Evolutionary conservation across 2,888 invertebrate genomes (phyloP), one percentile per base, ranked within the genome.

Genomic region (Agelastica alni): DNA sequence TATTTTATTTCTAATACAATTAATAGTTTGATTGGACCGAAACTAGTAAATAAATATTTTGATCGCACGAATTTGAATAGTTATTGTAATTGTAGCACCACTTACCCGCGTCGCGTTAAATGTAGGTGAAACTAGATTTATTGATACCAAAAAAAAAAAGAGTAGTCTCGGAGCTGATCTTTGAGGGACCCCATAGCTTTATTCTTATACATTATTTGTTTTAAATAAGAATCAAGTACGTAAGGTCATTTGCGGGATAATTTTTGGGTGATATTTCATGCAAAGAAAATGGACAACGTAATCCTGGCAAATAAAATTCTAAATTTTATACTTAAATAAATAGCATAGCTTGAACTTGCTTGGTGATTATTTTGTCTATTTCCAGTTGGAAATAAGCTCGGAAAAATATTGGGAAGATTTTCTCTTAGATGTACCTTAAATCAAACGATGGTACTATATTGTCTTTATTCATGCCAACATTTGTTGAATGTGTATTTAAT

Each of bases 321-420:
- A 62, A 62, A 62, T 62, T 62, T 62, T 62, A 53, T 62, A 62
- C 62, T 57, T 54, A 59, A 58, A 59, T 60, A 58, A 62, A 59
- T 58, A 60, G 58, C 34, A 36, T 60, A 62, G 62, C 51, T 48
- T 48, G 47, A 18, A 26, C 46, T 53, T 59, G 56, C 56, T 53
- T n/a, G 32, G 46, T 36, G 44, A 45, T 53, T 60, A 52, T 46
- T 30, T 58, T 53, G 53, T 43, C 62, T 47, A 43, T 44, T 59
- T 56, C 17, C 12, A 13, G 9, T 1, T 16, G 13, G n/a, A 36
- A 12, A 20, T 18, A 51, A 20, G 43, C 39, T 18, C 4, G 14
- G 17, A 43, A 16, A 39, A 6, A 37, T 37, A 20, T 37, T 18
- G 53, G 52, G 46, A 45, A 47, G 51, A 41, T 51, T 44, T 44